Percentiles rank a stretch among this genome's conserved stretches.
phyloP scores from a whole-genome alignment of 2,797 vertebrate genomes.

The Trichosurus vulpecula region DNA sequence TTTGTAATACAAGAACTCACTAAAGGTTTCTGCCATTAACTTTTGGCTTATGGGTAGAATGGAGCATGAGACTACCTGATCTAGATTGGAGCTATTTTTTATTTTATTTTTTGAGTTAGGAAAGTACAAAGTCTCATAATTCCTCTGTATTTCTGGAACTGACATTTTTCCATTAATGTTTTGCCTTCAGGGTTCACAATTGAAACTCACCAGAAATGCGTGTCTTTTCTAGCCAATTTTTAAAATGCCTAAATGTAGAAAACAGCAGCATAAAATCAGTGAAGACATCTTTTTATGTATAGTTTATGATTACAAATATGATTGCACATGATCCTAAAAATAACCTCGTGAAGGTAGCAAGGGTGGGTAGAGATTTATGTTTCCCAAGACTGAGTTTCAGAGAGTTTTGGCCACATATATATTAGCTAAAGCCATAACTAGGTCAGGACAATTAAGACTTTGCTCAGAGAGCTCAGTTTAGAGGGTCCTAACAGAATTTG shows the following conservation, averaged over 20 bases:
- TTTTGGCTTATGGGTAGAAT: neutral
- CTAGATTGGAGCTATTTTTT: neutral
- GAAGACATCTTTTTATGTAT: neutral
- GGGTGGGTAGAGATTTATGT: neutral
- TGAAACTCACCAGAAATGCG: neutral
- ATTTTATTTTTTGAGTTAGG: neutral
- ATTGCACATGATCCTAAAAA: neutral
- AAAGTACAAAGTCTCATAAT: neutral
- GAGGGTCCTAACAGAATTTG: neutral
- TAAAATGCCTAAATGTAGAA: neutral
- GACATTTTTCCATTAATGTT: neutral
- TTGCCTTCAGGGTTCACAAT: neutral
- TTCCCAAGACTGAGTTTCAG: neutral
- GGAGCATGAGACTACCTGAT: neutral
- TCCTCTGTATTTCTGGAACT: neutral
- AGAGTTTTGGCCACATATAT: neutral
- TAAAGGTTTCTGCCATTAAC: slow-evolving; percentile 25
- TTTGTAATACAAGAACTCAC: slow-evolving; percentile 25
- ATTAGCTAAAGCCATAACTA: neutral
- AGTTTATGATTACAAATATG: neutral
- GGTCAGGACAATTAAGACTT: neutral
- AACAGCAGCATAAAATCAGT: neutral
- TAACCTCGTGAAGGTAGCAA: neutral
- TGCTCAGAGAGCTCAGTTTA: neutral
- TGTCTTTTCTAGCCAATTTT: neutral